Evolutionary conservation across 1,140 invertebrate genomes (phyloP).

Genomic region (Sogatella furcifera): DNA sequence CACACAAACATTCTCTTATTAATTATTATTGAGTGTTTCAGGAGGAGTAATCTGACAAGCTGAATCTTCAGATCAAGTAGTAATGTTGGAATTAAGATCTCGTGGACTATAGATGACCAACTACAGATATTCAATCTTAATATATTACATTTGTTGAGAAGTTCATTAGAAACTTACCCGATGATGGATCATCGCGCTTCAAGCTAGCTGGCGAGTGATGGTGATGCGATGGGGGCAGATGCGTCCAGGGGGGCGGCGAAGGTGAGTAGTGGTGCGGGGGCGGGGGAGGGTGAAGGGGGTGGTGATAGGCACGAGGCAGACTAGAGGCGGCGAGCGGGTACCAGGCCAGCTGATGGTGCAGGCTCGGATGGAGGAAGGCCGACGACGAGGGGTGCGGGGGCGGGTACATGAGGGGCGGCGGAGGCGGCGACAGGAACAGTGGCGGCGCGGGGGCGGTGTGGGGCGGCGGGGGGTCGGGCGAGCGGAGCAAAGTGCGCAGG

Average conservation of each 20-base stretch:
- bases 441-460: conserved; percentile 20
- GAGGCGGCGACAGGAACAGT: conserved; percentile 16
- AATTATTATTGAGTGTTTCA: too few species aligned
- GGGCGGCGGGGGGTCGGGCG: conserved; percentile 14
- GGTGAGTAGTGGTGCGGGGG: conserved; percentile 16
- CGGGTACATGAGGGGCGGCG: conserved; percentile 20
- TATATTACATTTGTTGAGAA: too few species aligned
- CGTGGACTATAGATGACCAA: too few species aligned
- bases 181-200: conserved; percentile 9
- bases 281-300: conserved; percentile 13
- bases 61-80: too few species aligned
- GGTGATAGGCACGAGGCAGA: conserved; percentile 17
- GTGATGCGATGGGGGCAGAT: not conserved
- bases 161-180: too few species aligned
- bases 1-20: too few species aligned
- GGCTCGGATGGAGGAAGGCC: conserved; percentile 24
- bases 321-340: conserved; percentile 13
- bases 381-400: conserved; percentile 24
- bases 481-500: conserved; percentile 16
- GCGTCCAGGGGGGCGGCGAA: conserved; percentile 18
- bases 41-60: too few species aligned
- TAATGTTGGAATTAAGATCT: too few species aligned
- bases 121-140: too few species aligned
- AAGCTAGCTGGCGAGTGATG: not conserved
- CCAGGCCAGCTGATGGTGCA: conserved; percentile 10